Evolutionary conservation across 2,113 vertebrate genomes (phyloP), one percentile per base, ranked within the genome.

Genomic region (Ptilorrhoa leucosticta): DNA sequence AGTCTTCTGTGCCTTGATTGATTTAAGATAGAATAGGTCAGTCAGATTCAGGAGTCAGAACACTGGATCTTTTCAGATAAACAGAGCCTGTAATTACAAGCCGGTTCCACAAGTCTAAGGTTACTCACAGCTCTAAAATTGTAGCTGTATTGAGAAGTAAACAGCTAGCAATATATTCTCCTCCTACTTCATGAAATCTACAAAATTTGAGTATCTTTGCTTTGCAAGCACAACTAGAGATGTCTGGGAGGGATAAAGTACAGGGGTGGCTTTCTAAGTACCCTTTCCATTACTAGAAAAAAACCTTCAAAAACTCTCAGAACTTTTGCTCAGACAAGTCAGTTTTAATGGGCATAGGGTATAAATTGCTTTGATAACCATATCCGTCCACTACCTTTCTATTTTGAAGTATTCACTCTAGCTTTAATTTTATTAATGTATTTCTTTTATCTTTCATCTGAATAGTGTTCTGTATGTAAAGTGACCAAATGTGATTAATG

Each of bases 401-500:
- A 98, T 98, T 98, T 97, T 97, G 95, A 98, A 97, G 95, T 94
- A 95, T 97, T 97, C 96, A 81, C 60, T 97, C 89, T 91, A 93
- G 94, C 97, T 97, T 98, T 98, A 91, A 95, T 94, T 97, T 98
- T 98, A 97, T 98, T 97, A 98, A 98, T 98, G 98, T 96, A 98
- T 98, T 98, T 98, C 98, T 98, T 98, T 98, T 98, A 98, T 98
- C 98, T 98, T 97, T 96, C 95, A 97, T 98, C 97, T 97, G 97
- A 98, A 98, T 97, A 95, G 97, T 98, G 98, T 98, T 98, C 98
- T 97, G 96, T 98, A 98, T 98, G 98, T 98, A 98, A 98, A 98
- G 97, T 98, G 97, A 98, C 97, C 98, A 98, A 98, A 98, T 96
- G 97, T 98, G 98, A 98, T 98, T 98, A 98, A 98, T 98, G 98